Evolutionary conservation across 2,113 vertebrate genomes (phyloP).

Genomic region (Nannobrachium achirus): DNA sequence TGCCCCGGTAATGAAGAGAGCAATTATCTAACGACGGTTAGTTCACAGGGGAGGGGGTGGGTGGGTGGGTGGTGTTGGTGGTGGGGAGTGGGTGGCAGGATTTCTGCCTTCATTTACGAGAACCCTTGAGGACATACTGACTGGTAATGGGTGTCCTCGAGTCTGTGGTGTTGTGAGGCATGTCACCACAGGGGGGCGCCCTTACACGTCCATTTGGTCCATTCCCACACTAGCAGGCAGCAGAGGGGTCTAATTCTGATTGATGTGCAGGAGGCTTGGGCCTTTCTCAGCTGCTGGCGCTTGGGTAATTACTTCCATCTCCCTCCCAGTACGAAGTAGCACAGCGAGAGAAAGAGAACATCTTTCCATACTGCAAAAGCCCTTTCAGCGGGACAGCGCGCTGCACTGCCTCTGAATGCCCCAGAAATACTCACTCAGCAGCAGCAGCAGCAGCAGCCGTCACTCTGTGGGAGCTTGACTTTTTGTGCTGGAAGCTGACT

Average conservation of each 20-base stretch:
- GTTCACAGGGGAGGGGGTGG: conserved; percentile 34
- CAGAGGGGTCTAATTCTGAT: conserved; percentile 64
- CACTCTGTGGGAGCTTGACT: conserved; percentile 37
- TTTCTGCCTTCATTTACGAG: conserved; percentile 16
- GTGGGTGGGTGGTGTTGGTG: too few relatives aligned
- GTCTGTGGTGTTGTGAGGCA: conserved; percentile 9
- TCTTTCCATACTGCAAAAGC: conserved; percentile 36
- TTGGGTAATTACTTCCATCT: conserved; percentile 76
- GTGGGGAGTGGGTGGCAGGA: too few relatives aligned
- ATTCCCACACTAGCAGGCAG: conserved; percentile 17
- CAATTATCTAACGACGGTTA: conserved; percentile 66
- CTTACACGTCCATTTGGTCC: conserved; percentile 30
- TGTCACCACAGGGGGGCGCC: conserved; percentile 63
- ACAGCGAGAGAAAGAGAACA: conserved; percentile 52
- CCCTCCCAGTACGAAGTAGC: conserved; percentile 52
- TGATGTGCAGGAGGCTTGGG: conserved; percentile 68
- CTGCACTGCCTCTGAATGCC: background rate
- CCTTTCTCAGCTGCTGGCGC: conserved; percentile 65
- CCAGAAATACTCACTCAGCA: background rate
- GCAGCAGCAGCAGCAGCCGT: conserved; percentile 27
- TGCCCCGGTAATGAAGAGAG: conserved; percentile 62
- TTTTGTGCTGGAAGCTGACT: conserved; percentile 35
- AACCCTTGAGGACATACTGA: conserved; percentile 31
- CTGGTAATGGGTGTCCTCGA: conserved; percentile 23
- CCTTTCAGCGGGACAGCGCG: conserved; percentile 44